Base-by-base conservation (phyloP, 2,888 invertebrate genomes). In the Luperina testacea region DNA sequence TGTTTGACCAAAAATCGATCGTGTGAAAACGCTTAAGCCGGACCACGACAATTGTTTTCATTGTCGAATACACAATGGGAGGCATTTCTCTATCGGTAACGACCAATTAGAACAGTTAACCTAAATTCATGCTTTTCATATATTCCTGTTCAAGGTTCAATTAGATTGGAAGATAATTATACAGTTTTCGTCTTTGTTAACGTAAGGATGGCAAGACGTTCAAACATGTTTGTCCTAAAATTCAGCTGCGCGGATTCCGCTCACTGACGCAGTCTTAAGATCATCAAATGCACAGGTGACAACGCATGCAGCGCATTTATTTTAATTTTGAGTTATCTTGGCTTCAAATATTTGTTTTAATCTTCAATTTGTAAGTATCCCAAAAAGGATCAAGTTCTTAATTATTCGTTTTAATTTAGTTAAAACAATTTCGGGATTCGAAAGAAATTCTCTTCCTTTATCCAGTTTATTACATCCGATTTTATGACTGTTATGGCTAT, bases 1-100 rank as follows among this genome's bases (percentile, higher is more conserved):
- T 79, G 27, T 70, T 84, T 67, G 59, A 61, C 45, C 72, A 38
- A 79, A 81, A 80, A 73, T 82, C 82, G 84, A 84, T 84, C 27
- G 53, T 24, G 15, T 63, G 68, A 51, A 2, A 77, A 77, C 42
- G 69, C 32, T 70, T 59, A 42, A 74, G 63, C 53, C 17, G 13
- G 15, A 6, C 27, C 2, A 27, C 57, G 64, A 11, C 57, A 59
- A 20, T 75, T 61, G 32, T 42, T 61, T 80, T 61, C 80, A 80
- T 15, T 61, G 61, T 61, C 1, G 24, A 51, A 42, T 17, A 68
- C 59, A 82, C 75, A 82, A 76, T 76, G 20, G 32, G 24, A 38
- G 15, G 17, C 38, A 67, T 82, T 45, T 53, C 51, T 75, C 51
- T 5, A 13, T 67, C 13, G 59, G 32, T 20, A 82, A 76, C 42